Base-by-base conservation (phyloP, 1,140 invertebrate genomes). In the Metaphire vulgaris region DNA sequence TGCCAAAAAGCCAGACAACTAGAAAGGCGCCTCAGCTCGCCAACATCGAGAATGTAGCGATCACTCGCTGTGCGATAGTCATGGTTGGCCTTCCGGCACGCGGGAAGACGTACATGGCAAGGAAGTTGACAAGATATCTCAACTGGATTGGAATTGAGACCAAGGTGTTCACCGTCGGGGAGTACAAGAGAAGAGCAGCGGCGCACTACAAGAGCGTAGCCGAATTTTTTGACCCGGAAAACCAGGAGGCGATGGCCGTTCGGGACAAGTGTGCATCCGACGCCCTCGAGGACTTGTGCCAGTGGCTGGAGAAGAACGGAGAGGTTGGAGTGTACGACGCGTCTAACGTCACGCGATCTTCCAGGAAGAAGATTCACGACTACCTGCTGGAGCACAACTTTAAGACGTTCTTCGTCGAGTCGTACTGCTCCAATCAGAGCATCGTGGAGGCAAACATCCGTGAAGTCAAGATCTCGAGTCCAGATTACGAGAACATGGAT, bases 81-180 rank as follows among this genome's bases (percentile, higher is more conserved):
- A 98, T 99, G 95, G 97, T 99, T 14, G 97, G 97, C 1, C 86
- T 99, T 80, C 97, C 97, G 16, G 95, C 94, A 0, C 88, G 94
- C 2, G 94, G 95, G n/a, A 99, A 99, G 87, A 99, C 97, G 0
- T 99, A 98, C 86, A 99, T 99, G 80, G 95, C 96, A 1, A 98
- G 98, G 86, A 99, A 99, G 85, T 87, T 99, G 15, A 94, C 95
- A 29, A 6, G 95, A 33, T 97, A 97, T 83, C 89, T 97, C 31
- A 97, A 97, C 83, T 97, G 95, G 95, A 96, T 97, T 83, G 95
- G 95, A 16, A 96, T 97, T 72, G 94, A 91, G 77, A 97, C 95
- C 0, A 92, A 90, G 88, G 95, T 96, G n/a, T 97, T 96, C 85
- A 97, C 96, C 85, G 88, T 97, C 73, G 95, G 95, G 14, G 94